Evolutionary conservation across 2,888 invertebrate species (phyloP), one percentile per base, ranked within the genome.

Genomic region (Leucophora obtusa): DNA sequence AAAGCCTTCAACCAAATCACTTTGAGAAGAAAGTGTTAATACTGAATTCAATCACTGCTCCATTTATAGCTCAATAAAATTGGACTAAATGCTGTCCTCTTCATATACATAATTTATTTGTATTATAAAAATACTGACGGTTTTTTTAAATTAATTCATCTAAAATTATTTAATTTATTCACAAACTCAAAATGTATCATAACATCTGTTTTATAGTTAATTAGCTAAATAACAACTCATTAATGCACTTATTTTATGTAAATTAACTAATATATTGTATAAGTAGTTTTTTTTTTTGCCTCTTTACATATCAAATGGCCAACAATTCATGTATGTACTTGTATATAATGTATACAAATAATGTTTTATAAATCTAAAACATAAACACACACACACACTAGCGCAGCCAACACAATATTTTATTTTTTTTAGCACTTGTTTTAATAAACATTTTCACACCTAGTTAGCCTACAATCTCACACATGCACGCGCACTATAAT

Each of bases 401-500:
- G n/a, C n/a, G n/a, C n/a, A n/a, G n/a, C n/a, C n/a, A n/a, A n/a
- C n/a, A n/a, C n/a, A n/a, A n/a, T n/a, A n/a, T n/a, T n/a, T 21
- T 2, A 21, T 21, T 21, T 11, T 9, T n/a, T 3, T 43, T 18
- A 24, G 35, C 66, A 66, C 66, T 54, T 66, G 24, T 43, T 54
- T 54, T 33, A 43, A 54, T 54, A 54, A 18, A 66, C 53, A 56
- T 66, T 66, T 56, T 66, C 66, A 56, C 66, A 66, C 66, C 14
- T 66, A 2, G 17, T 47, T 47, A n/a, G 6, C 14, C n/a, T n/a
- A n/a, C 6, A n/a, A 3, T 10, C 43, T 2, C n/a, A n/a, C 6
- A 5, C n/a, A 47, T 38, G 38, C 14, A 14, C 14, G 11, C 14
- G 4, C 11, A 14, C 14, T 10, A n/a, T n/a, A 11, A 38, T n/a